Percentiles rank a stretch among this genome's conserved stretches.
phyloP scores from a whole-genome alignment of 2,797 vertebrate species.

The Varecia variegata region DNA sequence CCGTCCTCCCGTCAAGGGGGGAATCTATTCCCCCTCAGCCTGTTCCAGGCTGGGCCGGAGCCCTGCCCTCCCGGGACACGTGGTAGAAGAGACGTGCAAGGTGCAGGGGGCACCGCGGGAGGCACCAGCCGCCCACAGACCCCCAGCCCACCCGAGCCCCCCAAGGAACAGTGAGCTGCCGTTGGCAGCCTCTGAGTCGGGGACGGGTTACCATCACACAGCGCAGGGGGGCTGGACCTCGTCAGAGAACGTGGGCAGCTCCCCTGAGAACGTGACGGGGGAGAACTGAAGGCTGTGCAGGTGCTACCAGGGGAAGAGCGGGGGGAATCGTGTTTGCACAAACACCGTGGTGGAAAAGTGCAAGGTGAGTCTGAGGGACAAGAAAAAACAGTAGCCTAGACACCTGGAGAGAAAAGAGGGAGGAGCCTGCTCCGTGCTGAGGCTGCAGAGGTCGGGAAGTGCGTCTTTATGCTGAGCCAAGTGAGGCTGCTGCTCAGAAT shows the following conservation, averaged over 20 bases:
- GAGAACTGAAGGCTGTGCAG: background rate
- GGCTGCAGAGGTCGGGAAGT: rapidly evolving
- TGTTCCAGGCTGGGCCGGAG: background rate
- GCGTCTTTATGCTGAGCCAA: background rate
- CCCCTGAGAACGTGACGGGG: background rate
- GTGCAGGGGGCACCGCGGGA: too few species aligned
- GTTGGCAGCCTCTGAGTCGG: background rate
- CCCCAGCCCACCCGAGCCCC: background rate
- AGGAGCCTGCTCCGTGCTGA: rapidly evolving
- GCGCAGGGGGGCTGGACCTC: too few species aligned
- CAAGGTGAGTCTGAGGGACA: rapidly evolving
- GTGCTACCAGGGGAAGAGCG: rapidly evolving
- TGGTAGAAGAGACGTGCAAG: background rate
- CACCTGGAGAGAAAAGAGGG: background rate
- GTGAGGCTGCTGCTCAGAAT: rapidly evolving
- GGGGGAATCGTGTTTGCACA: background rate
- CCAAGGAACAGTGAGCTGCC: rapidly evolving
- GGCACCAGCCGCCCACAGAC: background rate
- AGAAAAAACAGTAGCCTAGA: background rate
- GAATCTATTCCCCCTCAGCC: too few species aligned
- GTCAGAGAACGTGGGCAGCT: rapidly evolving
- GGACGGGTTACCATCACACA: rapidly evolving
- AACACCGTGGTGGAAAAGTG: rapidly evolving
- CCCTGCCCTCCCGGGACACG: too few species aligned
- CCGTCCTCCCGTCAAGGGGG: background rate